Percentiles rank a stretch among this genome's conserved stretches.
Evolutionary conservation across 2,888 invertebrate species (phyloP).

Genomic region (Agonopterix subpropinquella): DNA sequence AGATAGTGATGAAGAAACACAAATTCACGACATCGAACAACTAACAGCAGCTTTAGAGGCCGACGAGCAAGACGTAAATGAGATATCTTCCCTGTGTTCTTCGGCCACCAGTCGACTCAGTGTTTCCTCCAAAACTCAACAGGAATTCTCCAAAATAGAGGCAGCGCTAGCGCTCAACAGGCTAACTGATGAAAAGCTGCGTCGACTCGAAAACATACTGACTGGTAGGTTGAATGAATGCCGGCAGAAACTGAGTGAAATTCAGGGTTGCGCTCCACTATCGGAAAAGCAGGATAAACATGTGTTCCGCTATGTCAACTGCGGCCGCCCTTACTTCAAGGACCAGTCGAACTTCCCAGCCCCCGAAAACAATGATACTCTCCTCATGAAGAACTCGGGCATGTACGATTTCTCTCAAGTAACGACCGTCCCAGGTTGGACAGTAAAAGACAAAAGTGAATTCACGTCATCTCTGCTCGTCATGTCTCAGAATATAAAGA

Average conservation of each 20-base stretch:
- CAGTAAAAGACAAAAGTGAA: constrained; percentile 71
- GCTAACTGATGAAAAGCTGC: constrained; percentile 43
- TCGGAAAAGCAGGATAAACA: constrained; percentile 18
- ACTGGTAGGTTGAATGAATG: constrained; percentile 43
- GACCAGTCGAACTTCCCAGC: constrained; percentile 68
- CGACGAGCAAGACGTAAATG: constrained; percentile 13
- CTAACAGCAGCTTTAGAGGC: constrained; percentile 26
- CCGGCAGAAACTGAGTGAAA: constrained; percentile 30
- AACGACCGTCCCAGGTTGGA: constrained; percentile 68
- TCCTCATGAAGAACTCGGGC: constrained; percentile 41
- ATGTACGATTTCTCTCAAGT: constrained; percentile 66
- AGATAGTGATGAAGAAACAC: constrained; percentile 32
- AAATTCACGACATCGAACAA: constrained; percentile 29
- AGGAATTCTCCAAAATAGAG: constrained; percentile 30
- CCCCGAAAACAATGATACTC: constrained; percentile 78
- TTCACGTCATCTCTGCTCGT: constrained; percentile 66
- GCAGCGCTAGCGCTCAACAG: constrained; percentile 50
- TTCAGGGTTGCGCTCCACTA: constrained; percentile 14
- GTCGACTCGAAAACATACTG: constrained; percentile 42
- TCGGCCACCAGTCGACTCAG: background rate
- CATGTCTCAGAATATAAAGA: constrained; percentile 33
- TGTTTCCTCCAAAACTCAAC: constrained; percentile 7
- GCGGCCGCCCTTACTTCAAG: constrained; percentile 82
- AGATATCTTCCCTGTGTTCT: background rate
- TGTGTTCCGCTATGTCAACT: constrained; percentile 39